Conservation (phyloP, 2,888 invertebrate genomes). For the Formica aserva region DNA sequence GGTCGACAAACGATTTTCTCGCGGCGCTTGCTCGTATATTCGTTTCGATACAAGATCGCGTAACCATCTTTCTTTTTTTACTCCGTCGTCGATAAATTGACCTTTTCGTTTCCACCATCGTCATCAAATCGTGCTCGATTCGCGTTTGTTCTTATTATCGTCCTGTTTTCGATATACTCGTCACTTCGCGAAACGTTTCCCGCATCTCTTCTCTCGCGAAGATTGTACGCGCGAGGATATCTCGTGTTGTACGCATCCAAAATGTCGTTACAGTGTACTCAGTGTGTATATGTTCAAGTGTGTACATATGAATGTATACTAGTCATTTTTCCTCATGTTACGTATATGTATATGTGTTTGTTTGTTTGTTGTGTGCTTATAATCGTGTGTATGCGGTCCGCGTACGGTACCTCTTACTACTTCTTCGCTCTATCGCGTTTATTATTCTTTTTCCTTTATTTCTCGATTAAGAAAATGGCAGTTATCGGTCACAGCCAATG, state of each 20-base stretch:
- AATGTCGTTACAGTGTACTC: conserved; percentile 34
- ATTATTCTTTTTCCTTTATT: conserved; percentile 63
- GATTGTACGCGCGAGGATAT: not conserved
- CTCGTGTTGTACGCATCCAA: conserved; percentile 22
- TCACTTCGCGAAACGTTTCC: conserved; percentile 33
- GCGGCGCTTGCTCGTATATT: not conserved
- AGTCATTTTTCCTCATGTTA: not conserved
- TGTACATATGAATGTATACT: not conserved
- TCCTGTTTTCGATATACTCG: conserved; percentile 22
- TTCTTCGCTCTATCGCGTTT: conserved; percentile 53
- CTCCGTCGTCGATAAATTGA: conserved; percentile 3
- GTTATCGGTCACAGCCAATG: conserved; percentile 86
- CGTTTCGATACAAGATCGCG: conserved; percentile 1
- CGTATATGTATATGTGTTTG: not conserved
- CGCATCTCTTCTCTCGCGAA: conserved; percentile 6
- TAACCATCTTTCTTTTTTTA: not conserved
- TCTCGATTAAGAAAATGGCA: conserved; percentile 85
- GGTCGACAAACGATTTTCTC: conserved; percentile 44
- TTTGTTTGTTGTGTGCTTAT: conserved; percentile 11
- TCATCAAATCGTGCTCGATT: conserved; percentile 36
- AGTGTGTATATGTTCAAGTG: not conserved
- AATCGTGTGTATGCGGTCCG: conserved; percentile 22
- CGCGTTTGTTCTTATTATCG: conserved; percentile 18
- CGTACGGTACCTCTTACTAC: conserved; percentile 50
- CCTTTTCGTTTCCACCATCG: conserved; percentile 8